phyloP scores from a whole-genome alignment of 2,888 invertebrate genomes.

The Caenorhabditis wallacei region DNA sequence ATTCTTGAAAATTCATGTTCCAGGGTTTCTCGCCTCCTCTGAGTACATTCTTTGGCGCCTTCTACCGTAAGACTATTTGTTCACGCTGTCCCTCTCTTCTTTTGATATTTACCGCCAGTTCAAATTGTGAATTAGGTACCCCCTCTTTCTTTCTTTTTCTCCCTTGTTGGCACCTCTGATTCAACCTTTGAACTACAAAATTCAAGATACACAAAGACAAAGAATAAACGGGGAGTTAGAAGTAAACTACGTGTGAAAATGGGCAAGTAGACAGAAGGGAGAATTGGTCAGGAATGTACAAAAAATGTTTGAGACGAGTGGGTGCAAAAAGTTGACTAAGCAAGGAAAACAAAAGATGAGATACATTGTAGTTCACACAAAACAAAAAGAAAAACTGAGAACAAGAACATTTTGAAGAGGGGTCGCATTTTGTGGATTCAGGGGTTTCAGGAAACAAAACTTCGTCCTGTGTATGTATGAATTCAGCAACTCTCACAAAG shows the following conservation, averaged over 20 bases:
- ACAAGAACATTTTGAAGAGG: too few species aligned
- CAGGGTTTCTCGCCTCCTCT: neutral
- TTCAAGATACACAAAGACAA: neutral
- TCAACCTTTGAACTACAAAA: slow-evolving; percentile 39
- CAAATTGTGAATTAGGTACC: slow-evolving; percentile 30
- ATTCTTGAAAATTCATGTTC: neutral
- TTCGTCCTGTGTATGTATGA: too few species aligned
- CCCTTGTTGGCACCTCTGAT: slow-evolving; percentile 1
- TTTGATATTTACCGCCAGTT: slow-evolving; percentile 37
- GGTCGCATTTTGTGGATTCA: too few species aligned
- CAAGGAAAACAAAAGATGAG: neutral
- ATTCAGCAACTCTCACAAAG: too few species aligned
- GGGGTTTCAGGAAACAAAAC: too few species aligned
- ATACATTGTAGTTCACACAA: neutral
- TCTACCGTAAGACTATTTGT: slow-evolving; percentile 23
- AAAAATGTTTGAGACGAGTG: neutral
- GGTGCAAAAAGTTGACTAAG: neutral
- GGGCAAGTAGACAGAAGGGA: neutral
- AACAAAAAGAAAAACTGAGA: neutral
- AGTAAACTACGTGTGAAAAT: slow-evolving; percentile 45
- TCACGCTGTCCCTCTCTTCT: neutral
- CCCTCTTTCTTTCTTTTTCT: neutral
- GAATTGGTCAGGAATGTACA: slow-evolving; percentile 1
- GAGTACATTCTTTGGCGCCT: neutral
- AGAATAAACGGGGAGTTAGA: too few species aligned